phyloP scores from a whole-genome alignment of 1,140 invertebrate species.

The Tyrophagus putrescentiae region DNA sequence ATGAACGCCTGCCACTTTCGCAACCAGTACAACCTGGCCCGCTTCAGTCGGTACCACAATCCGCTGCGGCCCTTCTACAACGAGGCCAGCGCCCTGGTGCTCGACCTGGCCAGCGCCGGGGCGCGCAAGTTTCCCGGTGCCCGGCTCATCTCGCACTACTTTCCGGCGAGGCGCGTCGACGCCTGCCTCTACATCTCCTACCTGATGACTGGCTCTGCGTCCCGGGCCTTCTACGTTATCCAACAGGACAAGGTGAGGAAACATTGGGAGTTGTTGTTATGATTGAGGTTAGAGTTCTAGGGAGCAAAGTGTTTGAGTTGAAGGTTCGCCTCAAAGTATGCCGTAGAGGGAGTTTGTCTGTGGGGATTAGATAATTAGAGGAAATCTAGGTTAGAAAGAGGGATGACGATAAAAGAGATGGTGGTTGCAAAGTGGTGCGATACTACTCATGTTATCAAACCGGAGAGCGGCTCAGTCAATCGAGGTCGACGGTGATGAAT shows the following conservation, averaged over 20 bases:
- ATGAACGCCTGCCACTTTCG: not conserved
- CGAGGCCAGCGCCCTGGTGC: not conserved
- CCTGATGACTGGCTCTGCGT: not conserved
- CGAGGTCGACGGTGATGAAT: too few species aligned
- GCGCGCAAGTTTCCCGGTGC: not conserved
- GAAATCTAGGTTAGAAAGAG: too few species aligned
- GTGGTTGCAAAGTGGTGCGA: too few species aligned
- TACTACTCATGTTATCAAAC: too few species aligned
- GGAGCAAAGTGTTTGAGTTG: too few species aligned
- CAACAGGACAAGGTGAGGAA: slow-evolving; percentile 16
- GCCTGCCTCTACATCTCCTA: not conserved
- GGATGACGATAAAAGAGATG: too few species aligned
- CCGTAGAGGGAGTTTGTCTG: too few species aligned
- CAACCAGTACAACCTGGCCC: slow-evolving; percentile 3
- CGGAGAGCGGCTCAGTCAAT: too few species aligned
- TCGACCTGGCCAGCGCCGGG: not conserved
- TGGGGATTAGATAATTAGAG: too few species aligned
- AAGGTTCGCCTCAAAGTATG: too few species aligned
- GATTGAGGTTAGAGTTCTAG: too few species aligned
- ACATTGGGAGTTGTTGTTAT: too few species aligned
- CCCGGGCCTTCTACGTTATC: not conserved
- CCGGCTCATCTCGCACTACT: slow-evolving; percentile 5
- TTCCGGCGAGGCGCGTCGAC: not conserved
- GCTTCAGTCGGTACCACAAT: not conserved
- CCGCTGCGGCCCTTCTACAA: not conserved